Evolutionary conservation across 2,113 vertebrate genomes (phyloP), one percentile per base, ranked within the genome.

Genomic region (Proterorhinus semilunaris): DNA sequence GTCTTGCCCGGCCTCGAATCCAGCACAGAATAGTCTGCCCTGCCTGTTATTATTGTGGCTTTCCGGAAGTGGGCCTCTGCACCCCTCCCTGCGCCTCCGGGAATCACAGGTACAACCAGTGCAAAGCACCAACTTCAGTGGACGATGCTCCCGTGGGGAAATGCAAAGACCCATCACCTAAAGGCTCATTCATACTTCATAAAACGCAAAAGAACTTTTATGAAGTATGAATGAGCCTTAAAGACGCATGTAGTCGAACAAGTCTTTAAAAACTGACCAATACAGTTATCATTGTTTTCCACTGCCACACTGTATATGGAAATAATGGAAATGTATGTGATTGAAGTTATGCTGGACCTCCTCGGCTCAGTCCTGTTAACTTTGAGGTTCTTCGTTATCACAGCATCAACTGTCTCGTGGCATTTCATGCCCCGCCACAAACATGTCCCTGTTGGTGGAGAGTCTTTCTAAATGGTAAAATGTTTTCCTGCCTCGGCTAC

Each of bases 31-130:
- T 75, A 72, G 82, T 86, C 83, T 83, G 82, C 67, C 77, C 83
- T 89, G 89, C 71, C 83, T 87, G 84, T 87, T 87, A 83, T 90
- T 90, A 86, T 87, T 88, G 77, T 89, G 80, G 83, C 79, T 70
- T 85, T 83, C 83, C 83, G 82, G 85, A 88, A 88, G 84, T 88
- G 86, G 87, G 89, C 89, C 88, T 84, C 89, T 68, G 67, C 21
- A 67, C 81, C 86, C 86, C 87, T 81, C 86, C 87, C 86, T 70
- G 65, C 65, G 83, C 74, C 76, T 16, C 55, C 17, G 74, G 76
- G 76, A 48, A 27, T 64, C 75, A 85, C 87, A 90, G 88, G 90
- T 91, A 87, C 64, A 65, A 71, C 15, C 68, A 82, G 58, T 84
- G 66, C 84, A 69, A 13, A 58, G 66, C 49, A 13, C 4, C 11